Percentiles rank a stretch among this genome's conserved stretches.
Evolutionary conservation across 2,797 vertebrate species (phyloP).

Genomic region (Rostrhamus sociabilis): DNA sequence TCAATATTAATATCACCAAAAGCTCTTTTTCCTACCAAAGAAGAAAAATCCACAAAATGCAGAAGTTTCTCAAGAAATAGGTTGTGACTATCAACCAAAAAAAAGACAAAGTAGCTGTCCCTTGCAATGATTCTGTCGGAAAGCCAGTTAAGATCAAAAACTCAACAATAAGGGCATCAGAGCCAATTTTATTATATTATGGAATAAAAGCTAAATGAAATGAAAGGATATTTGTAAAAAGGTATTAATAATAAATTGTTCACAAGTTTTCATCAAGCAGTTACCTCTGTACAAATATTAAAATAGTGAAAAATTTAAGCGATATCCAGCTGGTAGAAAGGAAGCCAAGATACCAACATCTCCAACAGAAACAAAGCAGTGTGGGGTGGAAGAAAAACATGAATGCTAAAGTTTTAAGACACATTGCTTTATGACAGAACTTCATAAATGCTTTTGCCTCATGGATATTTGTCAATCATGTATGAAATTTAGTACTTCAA

Average conservation of each 20-base stretch:
- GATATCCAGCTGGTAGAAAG: not conserved
- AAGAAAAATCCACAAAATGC: not conserved
- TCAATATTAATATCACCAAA: not conserved
- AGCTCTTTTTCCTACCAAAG: not conserved
- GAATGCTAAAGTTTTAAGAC: not conserved
- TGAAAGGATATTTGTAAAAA: not conserved
- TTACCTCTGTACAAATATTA: not conserved
- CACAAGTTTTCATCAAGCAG: not conserved
- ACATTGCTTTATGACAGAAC: not conserved
- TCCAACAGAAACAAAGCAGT: not conserved
- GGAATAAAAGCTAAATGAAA: not conserved
- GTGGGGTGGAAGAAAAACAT: not conserved
- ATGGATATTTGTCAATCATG: not conserved
- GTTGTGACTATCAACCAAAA: not conserved
- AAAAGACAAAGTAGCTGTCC: not conserved
- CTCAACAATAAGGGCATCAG: not conserved
- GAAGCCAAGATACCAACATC: not conserved
- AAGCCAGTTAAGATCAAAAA: not conserved
- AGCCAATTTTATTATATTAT: not conserved
- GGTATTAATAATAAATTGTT: not conserved
- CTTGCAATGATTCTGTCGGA: not conserved
- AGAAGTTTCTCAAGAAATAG: not conserved
- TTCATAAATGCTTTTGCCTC: not conserved
- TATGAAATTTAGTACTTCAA: not conserved
- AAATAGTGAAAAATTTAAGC: not conserved